Conservation (phyloP, 2,888 invertebrate genomes). For the Tenodera sinensis region DNA sequence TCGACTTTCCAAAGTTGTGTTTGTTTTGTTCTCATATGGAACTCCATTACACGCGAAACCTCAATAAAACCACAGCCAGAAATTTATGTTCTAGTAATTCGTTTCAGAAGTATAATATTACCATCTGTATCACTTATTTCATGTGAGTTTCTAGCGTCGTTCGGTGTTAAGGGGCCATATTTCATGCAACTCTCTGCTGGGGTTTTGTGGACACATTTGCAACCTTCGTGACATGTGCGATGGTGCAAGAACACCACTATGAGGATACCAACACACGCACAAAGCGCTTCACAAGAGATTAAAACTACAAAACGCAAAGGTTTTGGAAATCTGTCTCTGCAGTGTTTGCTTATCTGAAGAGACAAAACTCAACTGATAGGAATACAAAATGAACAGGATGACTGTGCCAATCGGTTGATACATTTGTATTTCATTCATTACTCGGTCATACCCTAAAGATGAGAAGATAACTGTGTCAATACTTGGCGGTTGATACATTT, state of each 20-base stretch:
- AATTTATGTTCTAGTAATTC: background rate
- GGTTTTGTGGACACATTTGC: background rate
- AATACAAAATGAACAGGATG: too few relatives aligned
- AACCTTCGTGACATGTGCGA: background rate
- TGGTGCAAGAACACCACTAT: background rate
- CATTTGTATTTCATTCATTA: too few relatives aligned
- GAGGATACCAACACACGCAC: too few relatives aligned
- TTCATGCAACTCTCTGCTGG: background rate
- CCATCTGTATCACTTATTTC: background rate
- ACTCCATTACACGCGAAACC: background rate
- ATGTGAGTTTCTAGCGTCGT: background rate
- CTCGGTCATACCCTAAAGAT: too few relatives aligned
- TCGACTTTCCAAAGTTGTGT: background rate
- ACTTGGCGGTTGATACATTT: too few relatives aligned
- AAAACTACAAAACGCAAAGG: background rate
- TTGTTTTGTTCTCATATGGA: background rate
- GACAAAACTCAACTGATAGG: too few relatives aligned
- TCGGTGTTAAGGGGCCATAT: background rate
- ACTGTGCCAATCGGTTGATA: too few relatives aligned
- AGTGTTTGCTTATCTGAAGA: too few relatives aligned
- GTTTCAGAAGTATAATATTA: background rate
- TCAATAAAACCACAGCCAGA: background rate
- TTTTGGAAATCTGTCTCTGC: too few relatives aligned
- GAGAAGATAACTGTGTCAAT: too few relatives aligned
- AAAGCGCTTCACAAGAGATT: background rate